phyloP scores from a whole-genome alignment of 2,797 vertebrate genomes.

The Nasua narica region DNA sequence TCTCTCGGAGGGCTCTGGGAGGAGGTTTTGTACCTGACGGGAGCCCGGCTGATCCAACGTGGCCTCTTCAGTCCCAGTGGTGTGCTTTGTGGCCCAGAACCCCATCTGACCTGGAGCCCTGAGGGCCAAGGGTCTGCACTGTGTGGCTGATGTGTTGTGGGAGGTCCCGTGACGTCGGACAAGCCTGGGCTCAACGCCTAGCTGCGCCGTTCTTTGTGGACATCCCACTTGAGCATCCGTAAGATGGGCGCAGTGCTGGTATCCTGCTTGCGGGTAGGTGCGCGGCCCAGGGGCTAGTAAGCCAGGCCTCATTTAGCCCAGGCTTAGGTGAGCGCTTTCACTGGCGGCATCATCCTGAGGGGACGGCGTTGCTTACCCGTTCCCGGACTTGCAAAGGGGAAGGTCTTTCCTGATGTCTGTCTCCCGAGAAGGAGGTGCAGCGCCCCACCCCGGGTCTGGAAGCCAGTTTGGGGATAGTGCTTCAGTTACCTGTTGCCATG shows the following conservation, averaged over 20 bases:
- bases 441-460: too few species aligned
- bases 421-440: background rate
- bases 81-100: background rate
- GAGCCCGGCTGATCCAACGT: background rate
- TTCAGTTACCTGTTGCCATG: background rate
- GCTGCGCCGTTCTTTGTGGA: background rate
- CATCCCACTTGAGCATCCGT: background rate
- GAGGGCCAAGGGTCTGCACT: background rate
- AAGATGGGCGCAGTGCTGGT: fast-evolving
- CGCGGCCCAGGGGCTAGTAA: too few species aligned
- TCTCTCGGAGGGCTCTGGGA: background rate
- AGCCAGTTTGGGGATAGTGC: background rate
- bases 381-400: background rate
- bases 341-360: background rate
- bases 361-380: background rate
- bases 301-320: background rate
- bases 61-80: background rate
- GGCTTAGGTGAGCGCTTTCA: background rate
- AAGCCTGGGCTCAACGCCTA: background rate
- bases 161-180: fast-evolving
- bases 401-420: background rate
- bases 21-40: background rate
- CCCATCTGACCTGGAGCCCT: background rate
- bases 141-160: background rate
- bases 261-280: background rate